phyloP scores from a whole-genome alignment of 2,888 invertebrate genomes.

The Cosmorhoe ocellata region DNA sequence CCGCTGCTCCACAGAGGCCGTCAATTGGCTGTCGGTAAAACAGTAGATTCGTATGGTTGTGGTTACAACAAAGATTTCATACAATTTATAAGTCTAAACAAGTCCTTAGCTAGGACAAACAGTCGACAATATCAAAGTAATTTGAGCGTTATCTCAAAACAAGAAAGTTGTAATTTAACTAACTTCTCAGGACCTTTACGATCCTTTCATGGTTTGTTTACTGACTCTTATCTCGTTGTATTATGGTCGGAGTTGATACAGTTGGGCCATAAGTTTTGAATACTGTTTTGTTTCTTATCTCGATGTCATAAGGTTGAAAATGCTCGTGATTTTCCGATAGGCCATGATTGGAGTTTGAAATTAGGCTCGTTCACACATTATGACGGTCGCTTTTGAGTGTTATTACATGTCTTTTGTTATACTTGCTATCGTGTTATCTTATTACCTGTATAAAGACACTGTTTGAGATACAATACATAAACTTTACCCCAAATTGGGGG shows the following conservation, averaged over 20 bases:
- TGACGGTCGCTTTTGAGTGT: slow-evolving; percentile 24
- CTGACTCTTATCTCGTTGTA: slow-evolving; percentile 9
- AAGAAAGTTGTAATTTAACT: slow-evolving; percentile 8
- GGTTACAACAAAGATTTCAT: no score
- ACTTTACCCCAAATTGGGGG: no score
- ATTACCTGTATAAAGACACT: no score
- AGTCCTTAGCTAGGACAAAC: neutral
- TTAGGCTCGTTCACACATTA: slow-evolving; percentile 28
- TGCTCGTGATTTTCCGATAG: slow-evolving; percentile 1
- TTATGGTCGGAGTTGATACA: slow-evolving; percentile 1
- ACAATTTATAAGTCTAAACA: no score
- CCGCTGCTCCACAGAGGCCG: no score
- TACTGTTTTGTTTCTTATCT: slow-evolving; percentile 9
- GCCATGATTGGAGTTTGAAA: slow-evolving; percentile 13
- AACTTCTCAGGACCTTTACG: slow-evolving; percentile 1
- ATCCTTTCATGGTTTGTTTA: slow-evolving; percentile 1
- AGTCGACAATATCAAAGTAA: slow-evolving; percentile 1
- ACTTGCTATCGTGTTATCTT: slow-evolving; percentile 13
- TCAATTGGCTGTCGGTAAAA: no score
- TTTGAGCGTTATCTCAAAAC: slow-evolving; percentile 16
- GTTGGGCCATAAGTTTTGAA: neutral
- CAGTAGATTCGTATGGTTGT: no score
- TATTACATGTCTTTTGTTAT: slow-evolving; percentile 24
- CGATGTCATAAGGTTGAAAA: slow-evolving; percentile 11
- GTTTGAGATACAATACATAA: no score